Base-by-base conservation (phyloP, 2,113 vertebrate species). In the Alethe diademata region DNA sequence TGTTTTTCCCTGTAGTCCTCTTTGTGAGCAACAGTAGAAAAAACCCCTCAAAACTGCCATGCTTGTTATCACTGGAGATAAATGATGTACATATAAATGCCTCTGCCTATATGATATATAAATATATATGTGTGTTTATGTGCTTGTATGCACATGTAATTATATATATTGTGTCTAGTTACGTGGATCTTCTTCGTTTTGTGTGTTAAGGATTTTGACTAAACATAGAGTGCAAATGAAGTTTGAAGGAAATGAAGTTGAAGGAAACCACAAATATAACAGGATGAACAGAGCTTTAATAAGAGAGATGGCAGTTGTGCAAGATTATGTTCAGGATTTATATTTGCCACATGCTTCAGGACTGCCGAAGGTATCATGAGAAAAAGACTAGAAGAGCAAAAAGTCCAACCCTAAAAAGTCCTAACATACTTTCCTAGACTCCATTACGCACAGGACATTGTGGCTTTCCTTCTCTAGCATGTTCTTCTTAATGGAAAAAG, bases 1-100 rank as follows among this genome's bases (percentile, higher is more conserved):
- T 94, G 35, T 76, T 97, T 97, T 96, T 42, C 64, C 51, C 36
- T 56, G 29, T 81, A 79, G 85, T 83, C 66, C 90, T 89, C 75
- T 95, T 95, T 64, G 40, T 92, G 71, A 91, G 58, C 42, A 94
- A 64, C 16, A 73, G 53, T 54, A 90, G 71, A 64, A 45, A 86
- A 95, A 69, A 36, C 0, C 4, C 15, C 47, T 31, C 40, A n/a
- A 40, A 88, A 67, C 23, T 83, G 22, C 36, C 82, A 36, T 38
- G 87, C 54, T 51, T 61, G 16, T 53, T 74, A 72, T 78, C 43
- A 48, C 18, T 70, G 65, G n/a, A 51, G 20, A 81, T 74, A 95
- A 67, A 65, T 48, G 3, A 15, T n/a, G 31, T n/a, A n/a, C 48
- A 19, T 58, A 70, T 8, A 67, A 9, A 56, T 43, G 43, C 18